Percentiles rank a stretch among this genome's conserved stretches.
Conservation (phyloP, 2,113 vertebrate species). For the Psophia crepitans region DNA sequence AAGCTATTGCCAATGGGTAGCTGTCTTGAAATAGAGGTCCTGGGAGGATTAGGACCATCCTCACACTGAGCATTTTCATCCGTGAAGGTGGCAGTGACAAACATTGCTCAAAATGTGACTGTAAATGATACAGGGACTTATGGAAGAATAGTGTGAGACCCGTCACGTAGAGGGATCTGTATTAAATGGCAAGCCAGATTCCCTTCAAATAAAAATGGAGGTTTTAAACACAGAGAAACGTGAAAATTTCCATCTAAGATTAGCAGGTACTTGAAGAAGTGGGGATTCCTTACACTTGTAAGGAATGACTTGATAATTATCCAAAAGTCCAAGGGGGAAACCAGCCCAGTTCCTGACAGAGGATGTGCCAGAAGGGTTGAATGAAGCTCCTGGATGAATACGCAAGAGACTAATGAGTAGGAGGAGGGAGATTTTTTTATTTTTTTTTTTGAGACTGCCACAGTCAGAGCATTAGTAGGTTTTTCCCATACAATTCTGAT, state of each 20-base stretch:
- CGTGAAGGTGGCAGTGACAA: neutral
- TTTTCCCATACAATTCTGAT: neutral
- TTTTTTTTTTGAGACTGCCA: neutral
- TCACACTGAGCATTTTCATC: neutral
- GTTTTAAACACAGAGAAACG: neutral
- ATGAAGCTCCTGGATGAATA: neutral
- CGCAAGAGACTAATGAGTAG: neutral
- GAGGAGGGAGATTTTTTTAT: neutral
- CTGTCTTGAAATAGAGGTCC: neutral
- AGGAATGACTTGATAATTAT: neutral
- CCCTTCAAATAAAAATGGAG: neutral
- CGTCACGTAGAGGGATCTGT: neutral
- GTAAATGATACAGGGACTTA: neutral
- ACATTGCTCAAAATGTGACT: neutral
- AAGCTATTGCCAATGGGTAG: neutral
- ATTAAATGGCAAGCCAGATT: neutral
- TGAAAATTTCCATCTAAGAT: neutral
- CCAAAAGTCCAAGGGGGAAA: neutral
- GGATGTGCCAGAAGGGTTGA: neutral
- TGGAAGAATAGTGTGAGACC: neutral
- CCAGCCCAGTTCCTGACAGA: accelerated
- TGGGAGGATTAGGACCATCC: neutral
- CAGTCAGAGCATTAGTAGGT: neutral
- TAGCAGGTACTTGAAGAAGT: neutral
- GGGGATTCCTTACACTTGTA: neutral